phyloP scores from a whole-genome alignment of 2,888 invertebrate genomes.

The Deladenus siricidicola region DNA sequence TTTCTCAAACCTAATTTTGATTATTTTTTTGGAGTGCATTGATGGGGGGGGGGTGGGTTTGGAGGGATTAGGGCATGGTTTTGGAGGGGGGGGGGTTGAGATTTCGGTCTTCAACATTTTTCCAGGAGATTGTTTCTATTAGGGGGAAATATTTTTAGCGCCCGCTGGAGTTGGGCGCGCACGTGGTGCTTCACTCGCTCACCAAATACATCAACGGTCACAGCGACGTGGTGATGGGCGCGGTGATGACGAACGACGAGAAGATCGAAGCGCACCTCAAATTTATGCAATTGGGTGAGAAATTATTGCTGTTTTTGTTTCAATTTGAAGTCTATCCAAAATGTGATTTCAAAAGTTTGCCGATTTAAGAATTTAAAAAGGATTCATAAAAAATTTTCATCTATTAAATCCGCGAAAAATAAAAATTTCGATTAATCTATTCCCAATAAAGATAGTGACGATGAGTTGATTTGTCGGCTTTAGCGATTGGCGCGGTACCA shows the following conservation, averaged over 20 bases:
- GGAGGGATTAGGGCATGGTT: too few relatives aligned
- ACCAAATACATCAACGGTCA: slow-evolving; percentile 99
- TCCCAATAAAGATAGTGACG: too few relatives aligned
- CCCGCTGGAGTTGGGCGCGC: slow-evolving; percentile 81
- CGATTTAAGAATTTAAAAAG: background rate
- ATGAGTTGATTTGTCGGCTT: slow-evolving; percentile 57
- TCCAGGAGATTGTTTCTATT: too few relatives aligned
- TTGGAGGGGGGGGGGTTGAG: too few relatives aligned
- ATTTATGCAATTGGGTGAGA: slow-evolving; percentile 59
- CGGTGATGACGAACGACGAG: slow-evolving; percentile 68
- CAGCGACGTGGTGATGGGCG: slow-evolving; percentile 92
- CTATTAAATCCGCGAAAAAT: background rate
- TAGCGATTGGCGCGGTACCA: slow-evolving; percentile 77
- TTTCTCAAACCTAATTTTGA: too few relatives aligned
- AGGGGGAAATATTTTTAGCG: slow-evolving; percentile 60
- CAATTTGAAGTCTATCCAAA: background rate
- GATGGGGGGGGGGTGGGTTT: too few relatives aligned
- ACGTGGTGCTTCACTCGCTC: slow-evolving; percentile 79
- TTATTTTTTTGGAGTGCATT: too few relatives aligned
- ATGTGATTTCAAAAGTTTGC: background rate
- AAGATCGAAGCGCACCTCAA: slow-evolving; percentile 66
- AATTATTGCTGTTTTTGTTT: background rate
- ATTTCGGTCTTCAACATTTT: too few relatives aligned
- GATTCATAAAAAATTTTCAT: slow-evolving; percentile 4
- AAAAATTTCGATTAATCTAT: too few relatives aligned